A percentile compares a stretch with the other conserved stretches of the same genome.
Conservation (phyloP, 2,113 vertebrate species). For the Pristiophorus japonicus region DNA sequence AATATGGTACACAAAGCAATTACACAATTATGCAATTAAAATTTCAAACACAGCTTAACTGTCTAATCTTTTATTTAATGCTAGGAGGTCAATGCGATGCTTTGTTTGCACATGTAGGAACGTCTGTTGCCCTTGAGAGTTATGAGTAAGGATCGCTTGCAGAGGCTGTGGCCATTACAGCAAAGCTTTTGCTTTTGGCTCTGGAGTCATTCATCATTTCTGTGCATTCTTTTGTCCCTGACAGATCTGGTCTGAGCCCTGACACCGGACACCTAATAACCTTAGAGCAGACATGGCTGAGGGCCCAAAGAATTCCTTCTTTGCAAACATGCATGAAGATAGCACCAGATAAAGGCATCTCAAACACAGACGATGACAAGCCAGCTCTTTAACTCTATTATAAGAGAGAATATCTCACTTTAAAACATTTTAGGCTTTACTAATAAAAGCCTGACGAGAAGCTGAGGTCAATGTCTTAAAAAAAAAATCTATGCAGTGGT, state of each 20-base stretch:
- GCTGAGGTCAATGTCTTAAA: constrained; percentile 76
- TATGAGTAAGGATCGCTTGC: constrained; percentile 46
- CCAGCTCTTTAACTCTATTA: constrained; percentile 64
- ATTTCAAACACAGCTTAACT: constrained; percentile 34
- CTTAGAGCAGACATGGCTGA: constrained; percentile 54
- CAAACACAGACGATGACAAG: constrained; percentile 64
- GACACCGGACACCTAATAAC: constrained; percentile 56
- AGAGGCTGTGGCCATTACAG: constrained; percentile 56
- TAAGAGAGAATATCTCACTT: constrained; percentile 54
- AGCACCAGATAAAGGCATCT: constrained; percentile 53
- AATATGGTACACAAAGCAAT: constrained; percentile 86
- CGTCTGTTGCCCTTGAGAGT: constrained; percentile 60
- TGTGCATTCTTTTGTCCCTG: constrained; percentile 50
- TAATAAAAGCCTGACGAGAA: constrained; percentile 64
- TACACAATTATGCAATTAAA: constrained; percentile 53
- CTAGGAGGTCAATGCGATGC: constrained; percentile 43
- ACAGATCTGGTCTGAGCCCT: constrained; percentile 54
- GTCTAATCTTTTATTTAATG: constrained; percentile 41
- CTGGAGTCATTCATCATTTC: constrained; percentile 59
- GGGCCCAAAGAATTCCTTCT: constrained; percentile 56
- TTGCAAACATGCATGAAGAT: constrained; percentile 55
- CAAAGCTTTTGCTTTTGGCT: constrained; percentile 53
- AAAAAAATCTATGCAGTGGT: constrained; percentile 62
- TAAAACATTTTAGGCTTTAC: constrained; percentile 57
- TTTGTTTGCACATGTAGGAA: constrained; percentile 51